Evolutionary conservation across 2,888 invertebrate species (phyloP), one percentile per base, ranked within the genome.

Genomic region (Spilarctia lutea): DNA sequence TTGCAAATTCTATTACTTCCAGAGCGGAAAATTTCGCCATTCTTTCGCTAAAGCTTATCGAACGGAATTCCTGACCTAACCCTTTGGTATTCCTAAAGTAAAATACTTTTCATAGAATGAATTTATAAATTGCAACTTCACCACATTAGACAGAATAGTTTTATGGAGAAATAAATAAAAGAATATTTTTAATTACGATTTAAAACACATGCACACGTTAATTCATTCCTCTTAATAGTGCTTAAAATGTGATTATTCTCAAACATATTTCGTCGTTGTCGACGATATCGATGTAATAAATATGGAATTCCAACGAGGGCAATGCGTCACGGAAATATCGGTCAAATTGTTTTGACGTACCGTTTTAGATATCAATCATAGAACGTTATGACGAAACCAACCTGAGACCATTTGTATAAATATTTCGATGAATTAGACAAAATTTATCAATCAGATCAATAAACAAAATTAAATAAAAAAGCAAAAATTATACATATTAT

Each of bases 201-300:
- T 88, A 73, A 87, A 45, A 78, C 81, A 92, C 81, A 13, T 8
- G 39, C 11, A 39, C 0, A 39, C 11, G 39, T 39, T 11, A 39
- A 39, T 39, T 39, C 10, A 11, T 39, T n/a, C 11, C 89, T 91
- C 39, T 90, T 89, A 71, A 91, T 86, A 69, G 88, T 87, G 85
- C 85, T 87, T 89, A 86, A 93, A 92, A 76, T 85, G 89, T 72
- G 91, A 88, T 83, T 92, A 86, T 86, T 92, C 91, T 85, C 91
- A 91, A 77, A 87, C 85, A 77, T 89, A 88, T 83, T 89, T 88
- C 68, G 89, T 90, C 75, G 85, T 88, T 75, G 84, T 83, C 75
- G 91, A n/a, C n/a, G 74, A 79, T 92, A 92, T 86, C 90, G 89
- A 68, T 87, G 88, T 75, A 92, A 83, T 84, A 91, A 81, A 85